phyloP scores from a whole-genome alignment of 2,888 invertebrate species.

The Litoditis marina region DNA sequence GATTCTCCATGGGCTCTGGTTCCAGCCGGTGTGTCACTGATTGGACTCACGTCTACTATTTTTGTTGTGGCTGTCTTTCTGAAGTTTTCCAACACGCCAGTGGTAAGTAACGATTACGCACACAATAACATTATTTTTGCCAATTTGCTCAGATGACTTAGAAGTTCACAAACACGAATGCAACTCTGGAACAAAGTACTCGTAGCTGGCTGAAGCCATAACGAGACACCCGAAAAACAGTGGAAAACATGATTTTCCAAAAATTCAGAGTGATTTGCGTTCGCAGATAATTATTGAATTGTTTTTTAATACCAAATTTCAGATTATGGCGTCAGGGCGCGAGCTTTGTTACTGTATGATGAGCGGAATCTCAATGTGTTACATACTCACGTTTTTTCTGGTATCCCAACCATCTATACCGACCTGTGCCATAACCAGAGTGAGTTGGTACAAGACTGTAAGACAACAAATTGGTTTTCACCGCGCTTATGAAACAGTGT shows the following conservation, averaged over 20 bases:
- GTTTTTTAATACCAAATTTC: constrained; percentile 10
- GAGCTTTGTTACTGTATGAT: constrained; percentile 75
- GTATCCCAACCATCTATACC: constrained; percentile 71
- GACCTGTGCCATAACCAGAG: constrained; percentile 68
- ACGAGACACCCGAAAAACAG: neutral
- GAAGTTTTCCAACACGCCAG: constrained; percentile 70
- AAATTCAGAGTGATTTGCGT: neutral
- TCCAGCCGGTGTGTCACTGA: constrained; percentile 69
- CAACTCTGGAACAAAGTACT: no score
- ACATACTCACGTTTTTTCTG: constrained; percentile 73
- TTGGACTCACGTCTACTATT: constrained; percentile 69
- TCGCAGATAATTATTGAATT: neutral
- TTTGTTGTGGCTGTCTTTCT: constrained; percentile 72
- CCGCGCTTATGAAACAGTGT: no score
- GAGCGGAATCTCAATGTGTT: constrained; percentile 73
- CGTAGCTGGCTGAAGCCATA: no score
- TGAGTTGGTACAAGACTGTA: no score
- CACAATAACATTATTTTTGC: neutral
- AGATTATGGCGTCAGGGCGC: constrained; percentile 76
- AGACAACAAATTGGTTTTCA: no score
- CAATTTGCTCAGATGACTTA: neutral
- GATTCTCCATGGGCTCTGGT: constrained; percentile 71
- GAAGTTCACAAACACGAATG: no score
- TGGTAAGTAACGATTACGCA: constrained; percentile 58
- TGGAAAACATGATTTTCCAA: neutral